Percentiles rank a stretch among this genome's conserved stretches.
Evolutionary conservation across 2,113 vertebrate genomes (phyloP).

Genomic region (Oostethus manadensis): DNA sequence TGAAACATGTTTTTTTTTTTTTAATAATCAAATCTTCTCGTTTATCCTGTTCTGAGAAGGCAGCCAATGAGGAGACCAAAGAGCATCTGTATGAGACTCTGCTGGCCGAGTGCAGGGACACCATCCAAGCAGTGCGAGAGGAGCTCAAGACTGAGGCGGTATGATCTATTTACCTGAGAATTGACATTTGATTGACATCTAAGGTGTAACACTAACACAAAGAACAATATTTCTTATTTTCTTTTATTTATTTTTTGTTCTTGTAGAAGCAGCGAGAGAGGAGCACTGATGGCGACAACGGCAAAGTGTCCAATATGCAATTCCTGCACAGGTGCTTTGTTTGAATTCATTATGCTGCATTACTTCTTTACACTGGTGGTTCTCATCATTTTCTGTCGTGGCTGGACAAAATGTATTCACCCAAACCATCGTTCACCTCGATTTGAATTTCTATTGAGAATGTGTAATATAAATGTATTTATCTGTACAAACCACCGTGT

Average conservation of each 20-base stretch:
- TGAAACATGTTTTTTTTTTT: neutral
- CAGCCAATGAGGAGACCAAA: conserved; percentile 90
- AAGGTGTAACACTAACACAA: neutral
- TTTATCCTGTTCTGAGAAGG: conserved; percentile 63
- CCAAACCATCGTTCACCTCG: too few species aligned
- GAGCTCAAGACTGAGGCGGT: conserved; percentile 91
- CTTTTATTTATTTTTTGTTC: neutral
- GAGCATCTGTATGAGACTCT: conserved; percentile 94
- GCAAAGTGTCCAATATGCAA: conserved; percentile 92
- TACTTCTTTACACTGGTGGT: too few species aligned
- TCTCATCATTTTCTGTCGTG: too few species aligned
- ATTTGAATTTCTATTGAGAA: too few species aligned
- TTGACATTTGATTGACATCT: neutral
- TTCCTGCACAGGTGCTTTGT: conserved; percentile 90
- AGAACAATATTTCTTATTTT: neutral
- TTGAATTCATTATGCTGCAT: neutral
- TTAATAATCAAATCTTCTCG: neutral
- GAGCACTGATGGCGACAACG: conserved; percentile 77
- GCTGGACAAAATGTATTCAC: too few species aligned
- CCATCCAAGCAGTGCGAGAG: conserved; percentile 92
- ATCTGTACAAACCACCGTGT: too few species aligned
- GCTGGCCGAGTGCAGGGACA: conserved; percentile 93
- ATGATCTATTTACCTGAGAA: conserved; percentile 16
- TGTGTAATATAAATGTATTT: too few species aligned
- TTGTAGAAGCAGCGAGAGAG: conserved; percentile 88